A percentile compares a stretch with the other conserved stretches of the same genome.
Conservation (phyloP, 2,888 invertebrate species). For the Oscheius myriophilus region DNA sequence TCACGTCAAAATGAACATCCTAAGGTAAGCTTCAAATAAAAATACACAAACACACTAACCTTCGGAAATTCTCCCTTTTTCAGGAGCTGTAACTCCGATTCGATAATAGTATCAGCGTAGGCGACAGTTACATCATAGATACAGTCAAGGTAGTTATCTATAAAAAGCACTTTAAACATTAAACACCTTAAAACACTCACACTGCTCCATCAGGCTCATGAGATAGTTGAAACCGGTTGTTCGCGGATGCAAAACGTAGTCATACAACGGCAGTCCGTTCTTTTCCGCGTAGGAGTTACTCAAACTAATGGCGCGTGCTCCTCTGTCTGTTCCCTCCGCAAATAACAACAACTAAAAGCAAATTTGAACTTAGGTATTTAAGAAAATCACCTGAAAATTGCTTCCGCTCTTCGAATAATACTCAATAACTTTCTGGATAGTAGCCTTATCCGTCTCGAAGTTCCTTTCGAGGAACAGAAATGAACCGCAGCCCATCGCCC, state of each 20-base stretch:
- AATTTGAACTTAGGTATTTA: slow-evolving; percentile 30
- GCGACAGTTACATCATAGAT: slow-evolving; percentile 88
- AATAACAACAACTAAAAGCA: slow-evolving; percentile 79
- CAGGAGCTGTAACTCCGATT: slow-evolving; percentile 81
- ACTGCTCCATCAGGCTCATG: slow-evolving; percentile 73
- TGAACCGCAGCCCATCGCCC: slow-evolving; percentile 86
- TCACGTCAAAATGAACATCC: slow-evolving; percentile 46
- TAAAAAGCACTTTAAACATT: too few species aligned
- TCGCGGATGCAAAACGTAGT: slow-evolving; percentile 84
- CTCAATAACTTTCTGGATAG: slow-evolving; percentile 79
- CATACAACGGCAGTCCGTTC: slow-evolving; percentile 76
- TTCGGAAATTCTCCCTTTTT: slow-evolving; percentile 79
- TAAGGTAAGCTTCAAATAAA: slow-evolving; percentile 60
- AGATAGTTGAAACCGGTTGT: slow-evolving; percentile 80
- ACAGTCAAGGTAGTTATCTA: slow-evolving; percentile 79
- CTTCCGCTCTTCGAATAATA: slow-evolving; percentile 80
- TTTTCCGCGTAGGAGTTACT: slow-evolving; percentile 80
- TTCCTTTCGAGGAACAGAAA: slow-evolving; percentile 85
- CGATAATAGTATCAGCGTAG: slow-evolving; percentile 79
- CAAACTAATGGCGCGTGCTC: slow-evolving; percentile 78
- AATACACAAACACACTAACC: slow-evolving; percentile 82
- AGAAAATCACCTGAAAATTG: slow-evolving; percentile 73
- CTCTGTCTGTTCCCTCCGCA: slow-evolving; percentile 90
- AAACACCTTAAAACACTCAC: slow-evolving; percentile 66
- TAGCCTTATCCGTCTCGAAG: slow-evolving; percentile 82